Conservation (phyloP, 35 echinoderm and acorn worm species). For the Lytechinus variegatus region DNA sequence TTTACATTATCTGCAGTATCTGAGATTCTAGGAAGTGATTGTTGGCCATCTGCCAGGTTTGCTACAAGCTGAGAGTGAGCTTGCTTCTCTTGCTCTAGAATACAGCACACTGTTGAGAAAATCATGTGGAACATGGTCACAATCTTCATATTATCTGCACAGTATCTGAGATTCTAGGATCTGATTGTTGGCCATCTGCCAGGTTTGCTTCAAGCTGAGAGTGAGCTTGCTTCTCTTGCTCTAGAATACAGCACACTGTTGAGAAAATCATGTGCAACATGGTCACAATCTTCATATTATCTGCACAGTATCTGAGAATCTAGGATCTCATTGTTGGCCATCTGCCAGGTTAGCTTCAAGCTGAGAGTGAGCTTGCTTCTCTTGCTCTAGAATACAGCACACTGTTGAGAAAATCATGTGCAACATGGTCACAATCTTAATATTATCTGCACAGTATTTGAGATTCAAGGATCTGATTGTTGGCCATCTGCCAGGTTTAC, state of each 20-base stretch:
- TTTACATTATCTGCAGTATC: too few species aligned
- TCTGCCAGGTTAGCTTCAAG: slow-evolving; percentile 95
- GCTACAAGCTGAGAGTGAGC: too few species aligned
- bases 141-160: neutral
- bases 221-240: slow-evolving; percentile 74
- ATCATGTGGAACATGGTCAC: neutral
- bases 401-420: neutral
- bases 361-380: slow-evolving; percentile 77
- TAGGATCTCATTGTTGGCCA: slow-evolving; percentile 87
- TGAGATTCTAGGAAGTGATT: too few species aligned
- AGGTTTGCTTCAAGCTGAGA: slow-evolving; percentile 80
- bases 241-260: neutral
- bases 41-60: too few species aligned
- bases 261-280: neutral
- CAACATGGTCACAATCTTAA: neutral
- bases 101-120: neutral
- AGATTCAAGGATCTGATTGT: too few species aligned
- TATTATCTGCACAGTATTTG: too few species aligned
- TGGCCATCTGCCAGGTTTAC: too few species aligned
- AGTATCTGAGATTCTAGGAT: too few species aligned
- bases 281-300: neutral
- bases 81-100: too few species aligned
- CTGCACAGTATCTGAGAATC: too few species aligned
- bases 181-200: slow-evolving; percentile 99
- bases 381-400: neutral